Conservation (phyloP, 2,888 invertebrate species). For the Pyrrhosoma nymphula region DNA sequence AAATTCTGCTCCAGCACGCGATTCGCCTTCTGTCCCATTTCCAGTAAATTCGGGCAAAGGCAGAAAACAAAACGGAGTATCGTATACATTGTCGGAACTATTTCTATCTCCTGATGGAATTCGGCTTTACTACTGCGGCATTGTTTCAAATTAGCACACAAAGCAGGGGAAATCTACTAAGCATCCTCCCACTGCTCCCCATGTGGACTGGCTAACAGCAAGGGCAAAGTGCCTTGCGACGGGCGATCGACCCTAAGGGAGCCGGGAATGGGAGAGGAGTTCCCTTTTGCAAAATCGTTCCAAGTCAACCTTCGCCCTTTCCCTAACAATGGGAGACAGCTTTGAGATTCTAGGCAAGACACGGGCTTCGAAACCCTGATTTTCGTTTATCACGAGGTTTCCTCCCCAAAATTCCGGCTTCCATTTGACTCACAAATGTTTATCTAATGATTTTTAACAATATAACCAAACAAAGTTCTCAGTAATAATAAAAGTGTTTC, state of each 20-base stretch:
- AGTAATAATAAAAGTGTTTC: too few species aligned
- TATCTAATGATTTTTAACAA: background rate
- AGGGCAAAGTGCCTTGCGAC: background rate
- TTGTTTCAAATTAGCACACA: background rate
- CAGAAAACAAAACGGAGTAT: background rate
- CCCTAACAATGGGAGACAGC: background rate
- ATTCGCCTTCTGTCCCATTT: background rate
- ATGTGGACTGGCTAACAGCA: background rate
- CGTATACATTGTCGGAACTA: background rate
- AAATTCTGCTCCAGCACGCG: slow-evolving; percentile 21
- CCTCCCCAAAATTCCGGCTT: too few species aligned
- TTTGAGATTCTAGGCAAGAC: background rate
- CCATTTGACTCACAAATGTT: background rate
- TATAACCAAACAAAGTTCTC: too few species aligned
- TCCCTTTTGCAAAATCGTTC: background rate
- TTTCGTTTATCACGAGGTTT: background rate
- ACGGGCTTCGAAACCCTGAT: background rate
- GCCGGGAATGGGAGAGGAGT: too few species aligned
- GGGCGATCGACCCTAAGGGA: too few species aligned
- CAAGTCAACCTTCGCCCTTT: background rate
- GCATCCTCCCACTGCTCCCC: too few species aligned
- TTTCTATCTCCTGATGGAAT: background rate
- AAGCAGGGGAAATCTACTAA: background rate
- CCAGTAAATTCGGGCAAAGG: background rate
- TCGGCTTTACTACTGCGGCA: background rate